Percentiles rank a stretch among this genome's conserved stretches.
phyloP scores from a whole-genome alignment of 2,888 invertebrate genomes.

The Tuberolachnus salignus region DNA sequence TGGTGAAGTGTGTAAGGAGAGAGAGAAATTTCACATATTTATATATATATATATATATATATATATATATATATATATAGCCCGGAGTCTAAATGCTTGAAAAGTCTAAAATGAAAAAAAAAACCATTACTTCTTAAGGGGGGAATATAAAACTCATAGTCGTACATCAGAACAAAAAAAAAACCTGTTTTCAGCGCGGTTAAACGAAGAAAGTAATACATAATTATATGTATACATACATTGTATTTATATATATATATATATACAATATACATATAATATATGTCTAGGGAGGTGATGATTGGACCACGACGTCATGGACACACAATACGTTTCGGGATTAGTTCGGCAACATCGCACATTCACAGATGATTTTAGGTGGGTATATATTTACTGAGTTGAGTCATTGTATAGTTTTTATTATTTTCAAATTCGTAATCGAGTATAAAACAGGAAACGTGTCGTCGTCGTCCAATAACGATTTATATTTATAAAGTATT shows the following conservation, averaged over 20 bases:
- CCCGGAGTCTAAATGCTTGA: conserved; percentile 21
- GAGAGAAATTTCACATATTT: conserved; percentile 29
- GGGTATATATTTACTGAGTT: conserved; percentile 2
- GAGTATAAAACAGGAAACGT: conserved; percentile 20
- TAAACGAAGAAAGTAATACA: conserved; percentile 40
- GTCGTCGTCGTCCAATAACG: neutral
- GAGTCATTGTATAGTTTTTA: conserved; percentile 27
- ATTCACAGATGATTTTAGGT: neutral
- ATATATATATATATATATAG: no score
- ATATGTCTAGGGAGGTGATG: conserved; percentile 31
- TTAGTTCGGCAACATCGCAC: conserved; percentile 47
- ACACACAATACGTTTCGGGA: conserved; percentile 39
- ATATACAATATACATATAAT: neutral
- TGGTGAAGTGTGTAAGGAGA: neutral
- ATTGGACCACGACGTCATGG: conserved; percentile 50
- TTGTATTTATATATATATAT: neutral
- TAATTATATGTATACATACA: neutral
- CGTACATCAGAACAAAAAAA: neutral
- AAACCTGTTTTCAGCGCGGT: conserved; percentile 31
- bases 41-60: no score
- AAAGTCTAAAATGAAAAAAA: conserved; percentile 17
- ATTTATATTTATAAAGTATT: neutral
- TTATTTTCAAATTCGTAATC: neutral
- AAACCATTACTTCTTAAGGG: neutral
- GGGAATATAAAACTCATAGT: conserved; percentile 9